Conservation (phyloP, 2,113 vertebrate genomes). For the Cricetomys ansorgei region DNA sequence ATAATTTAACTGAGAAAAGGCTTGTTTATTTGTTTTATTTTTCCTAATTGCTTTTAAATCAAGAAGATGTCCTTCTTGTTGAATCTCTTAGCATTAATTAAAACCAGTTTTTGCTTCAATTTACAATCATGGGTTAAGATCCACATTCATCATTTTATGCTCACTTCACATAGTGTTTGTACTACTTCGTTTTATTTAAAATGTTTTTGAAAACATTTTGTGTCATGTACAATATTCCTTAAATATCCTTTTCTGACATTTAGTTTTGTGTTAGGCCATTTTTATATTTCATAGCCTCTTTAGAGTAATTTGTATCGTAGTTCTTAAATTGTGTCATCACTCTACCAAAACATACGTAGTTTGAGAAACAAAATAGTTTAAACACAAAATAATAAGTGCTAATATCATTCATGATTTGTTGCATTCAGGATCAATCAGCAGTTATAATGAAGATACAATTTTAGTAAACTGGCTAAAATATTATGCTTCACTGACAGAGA, state of each 20-base stretch:
- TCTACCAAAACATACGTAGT: constrained; percentile 8
- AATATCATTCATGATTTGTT: not conserved
- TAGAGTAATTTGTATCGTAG: not conserved
- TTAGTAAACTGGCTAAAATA: not conserved
- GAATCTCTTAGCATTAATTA: constrained; percentile 74
- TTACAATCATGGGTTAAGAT: constrained; percentile 58
- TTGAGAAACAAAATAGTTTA: not conserved
- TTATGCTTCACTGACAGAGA: not conserved
- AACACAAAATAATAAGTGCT: constrained; percentile 7
- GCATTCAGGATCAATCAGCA: constrained; percentile 15
- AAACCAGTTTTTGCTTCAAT: constrained; percentile 51
- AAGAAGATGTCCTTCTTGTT: constrained; percentile 74
- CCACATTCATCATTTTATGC: constrained; percentile 54
- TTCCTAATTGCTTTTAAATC: constrained; percentile 73
- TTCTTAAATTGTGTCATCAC: constrained; percentile 32
- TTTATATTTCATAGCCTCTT: constrained; percentile 30
- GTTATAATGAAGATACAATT: not conserved
- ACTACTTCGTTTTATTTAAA: constrained; percentile 12
- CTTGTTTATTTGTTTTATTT: too few species aligned
- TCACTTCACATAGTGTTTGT: constrained; percentile 57
- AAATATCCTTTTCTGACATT: not conserved
- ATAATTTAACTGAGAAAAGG: constrained; percentile 73
- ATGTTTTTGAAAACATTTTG: constrained; percentile 23
- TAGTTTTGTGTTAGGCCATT: not conserved
- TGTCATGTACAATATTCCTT: constrained; percentile 20